Conservation (phyloP, 2,888 invertebrate genomes). For the Dione vanillae region DNA sequence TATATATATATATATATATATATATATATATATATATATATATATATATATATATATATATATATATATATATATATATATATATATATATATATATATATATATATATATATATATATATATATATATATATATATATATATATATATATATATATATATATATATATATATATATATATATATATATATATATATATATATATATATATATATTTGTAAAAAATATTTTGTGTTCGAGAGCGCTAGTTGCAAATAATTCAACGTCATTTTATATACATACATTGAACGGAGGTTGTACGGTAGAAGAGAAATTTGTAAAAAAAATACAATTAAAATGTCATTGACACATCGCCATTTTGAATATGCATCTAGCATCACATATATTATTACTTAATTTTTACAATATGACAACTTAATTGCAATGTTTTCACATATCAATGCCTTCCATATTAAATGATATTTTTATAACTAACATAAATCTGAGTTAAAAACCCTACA, state of each 20-base stretch:
- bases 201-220: too few species aligned
- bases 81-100: background rate
- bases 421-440: too few species aligned
- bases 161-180: background rate
- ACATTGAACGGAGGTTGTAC: too few species aligned
- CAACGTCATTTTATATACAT: too few species aligned
- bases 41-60: background rate
- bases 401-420: background rate
- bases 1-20: background rate
- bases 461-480: too few species aligned
- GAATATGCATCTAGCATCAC: conserved; percentile 11
- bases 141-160: background rate
- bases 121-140: background rate
- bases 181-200: background rate
- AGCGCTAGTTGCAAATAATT: too few species aligned
- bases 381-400: background rate
- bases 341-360: conserved; percentile 15
- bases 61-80: background rate
- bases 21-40: background rate
- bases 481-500: too few species aligned
- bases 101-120: background rate
- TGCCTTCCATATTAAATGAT: too few species aligned
- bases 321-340: background rate
- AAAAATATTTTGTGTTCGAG: too few species aligned
- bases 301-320: background rate